A percentile compares a stretch with the other conserved stretches of the same genome.
These are phyloP conservation scores for Semibalanus balanoides DNA, from an alignment of 1,140 invertebrate genomes.

Conservation along the genomic window DNA sequence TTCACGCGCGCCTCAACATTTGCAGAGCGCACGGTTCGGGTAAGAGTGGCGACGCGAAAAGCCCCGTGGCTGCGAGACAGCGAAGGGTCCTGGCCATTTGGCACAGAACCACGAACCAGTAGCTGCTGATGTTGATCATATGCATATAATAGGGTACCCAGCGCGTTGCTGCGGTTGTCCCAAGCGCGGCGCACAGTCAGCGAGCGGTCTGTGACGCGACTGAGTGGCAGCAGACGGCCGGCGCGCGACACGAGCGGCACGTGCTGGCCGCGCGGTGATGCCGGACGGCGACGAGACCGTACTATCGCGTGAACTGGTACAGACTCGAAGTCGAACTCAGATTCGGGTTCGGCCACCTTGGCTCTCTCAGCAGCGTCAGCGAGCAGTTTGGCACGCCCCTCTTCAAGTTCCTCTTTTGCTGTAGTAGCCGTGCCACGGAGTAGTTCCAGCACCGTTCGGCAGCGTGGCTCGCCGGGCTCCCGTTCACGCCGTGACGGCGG, in stretches of 20 bases:
- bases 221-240: neutral
- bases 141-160: neutral
- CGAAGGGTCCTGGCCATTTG: too few relatives aligned
- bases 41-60: too few relatives aligned
- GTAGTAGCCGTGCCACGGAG: neutral
- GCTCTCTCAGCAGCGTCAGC: neutral
- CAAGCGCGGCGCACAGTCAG: neutral
- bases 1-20: neutral
- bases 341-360: neutral
- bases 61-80: neutral
- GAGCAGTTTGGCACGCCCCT: too few relatives aligned
- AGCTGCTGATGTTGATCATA: neutral
- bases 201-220: neutral
- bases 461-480: neutral
- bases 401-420: neutral
- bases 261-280: neutral
- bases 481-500: too few relatives aligned
- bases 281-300: too few relatives aligned
- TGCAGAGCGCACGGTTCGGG: neutral
- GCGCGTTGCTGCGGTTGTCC: neutral
- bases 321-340: neutral
- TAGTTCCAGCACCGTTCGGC: neutral
- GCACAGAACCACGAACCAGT: neutral
- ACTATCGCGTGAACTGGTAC: neutral
- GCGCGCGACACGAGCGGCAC: neutral